Evolutionary conservation across 1,140 invertebrate species (phyloP).

Genomic region (Diabrotica virgifera): DNA sequence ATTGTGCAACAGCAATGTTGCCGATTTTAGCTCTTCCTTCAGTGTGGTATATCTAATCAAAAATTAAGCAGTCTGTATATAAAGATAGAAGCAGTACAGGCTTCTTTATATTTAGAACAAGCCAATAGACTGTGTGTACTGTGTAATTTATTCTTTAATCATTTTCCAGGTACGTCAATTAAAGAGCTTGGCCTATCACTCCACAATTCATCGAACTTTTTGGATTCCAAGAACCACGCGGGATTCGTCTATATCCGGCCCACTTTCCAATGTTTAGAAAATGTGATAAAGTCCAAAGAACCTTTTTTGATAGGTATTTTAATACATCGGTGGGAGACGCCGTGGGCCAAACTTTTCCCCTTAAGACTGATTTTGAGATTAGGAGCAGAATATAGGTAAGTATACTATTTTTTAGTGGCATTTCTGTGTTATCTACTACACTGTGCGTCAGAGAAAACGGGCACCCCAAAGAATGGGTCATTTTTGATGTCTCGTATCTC

Average conservation of each 20-base stretch:
- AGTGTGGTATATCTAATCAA: too few species aligned
- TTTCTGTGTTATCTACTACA: too few species aligned
- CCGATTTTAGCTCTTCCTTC: too few species aligned
- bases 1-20: too few species aligned
- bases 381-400: slow-evolving; percentile 73
- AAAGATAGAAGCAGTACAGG: too few species aligned
- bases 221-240: slow-evolving; percentile 78
- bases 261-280: slow-evolving; percentile 80
- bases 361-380: slow-evolving; percentile 73
- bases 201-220: slow-evolving; percentile 60
- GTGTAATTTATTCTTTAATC: neutral
- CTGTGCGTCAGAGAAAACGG: too few species aligned
- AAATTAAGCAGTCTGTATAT: too few species aligned
- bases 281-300: slow-evolving; percentile 69
- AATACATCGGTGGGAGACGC: slow-evolving; percentile 83
- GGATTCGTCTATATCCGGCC: slow-evolving; percentile 82
- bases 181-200: slow-evolving; percentile 70
- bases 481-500: too few species aligned
- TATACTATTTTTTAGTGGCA: too few species aligned
- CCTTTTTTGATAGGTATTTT: slow-evolving; percentile 80
- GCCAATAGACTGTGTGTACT: too few species aligned
- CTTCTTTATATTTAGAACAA: too few species aligned
- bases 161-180: slow-evolving; percentile 63
- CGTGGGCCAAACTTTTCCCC: slow-evolving; percentile 84
- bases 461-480: too few species aligned